These are phyloP conservation scores for Laticauda laticaudata DNA, from an alignment of 2,113 vertebrate species.

Conservation along the genomic window DNA sequence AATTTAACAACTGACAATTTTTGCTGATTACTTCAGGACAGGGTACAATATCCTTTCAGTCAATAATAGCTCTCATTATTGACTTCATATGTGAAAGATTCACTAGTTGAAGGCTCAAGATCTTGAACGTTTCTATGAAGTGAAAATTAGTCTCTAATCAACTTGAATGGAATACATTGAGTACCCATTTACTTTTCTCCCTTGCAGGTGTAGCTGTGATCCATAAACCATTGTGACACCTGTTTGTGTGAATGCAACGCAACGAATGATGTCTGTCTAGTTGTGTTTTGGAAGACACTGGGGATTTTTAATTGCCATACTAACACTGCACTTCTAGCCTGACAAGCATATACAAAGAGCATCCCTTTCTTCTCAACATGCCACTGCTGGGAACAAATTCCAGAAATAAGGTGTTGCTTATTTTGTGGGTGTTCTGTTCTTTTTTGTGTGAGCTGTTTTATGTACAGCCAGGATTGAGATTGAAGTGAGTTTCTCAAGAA, in stretches of 20 bases:
- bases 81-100: neutral
- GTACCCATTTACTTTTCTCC: conserved; percentile 28
- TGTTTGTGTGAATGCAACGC: conserved; percentile 38
- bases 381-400: conserved; percentile 35
- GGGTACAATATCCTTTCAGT: neutral
- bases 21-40: neutral
- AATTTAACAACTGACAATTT: neutral
- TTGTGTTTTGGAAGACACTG: conserved; percentile 34
- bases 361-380: conserved; percentile 27
- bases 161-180: neutral
- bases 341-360: conserved; percentile 33
- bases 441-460: conserved; percentile 48
- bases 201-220: conserved; percentile 89
- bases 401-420: conserved; percentile 55
- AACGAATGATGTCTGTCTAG: conserved; percentile 52
- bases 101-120: neutral
- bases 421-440: conserved; percentile 32
- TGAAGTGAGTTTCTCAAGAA: conserved; percentile 41
- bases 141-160: neutral
- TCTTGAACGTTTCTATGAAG: neutral
- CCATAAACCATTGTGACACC: conserved; percentile 88
- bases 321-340: conserved; percentile 39
- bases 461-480: conserved; percentile 45
- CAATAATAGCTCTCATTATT: neutral
- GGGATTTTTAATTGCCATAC: conserved; percentile 43